phyloP scores from a whole-genome alignment of 2,113 vertebrate species.

The Myxocyprinus asiaticus region DNA sequence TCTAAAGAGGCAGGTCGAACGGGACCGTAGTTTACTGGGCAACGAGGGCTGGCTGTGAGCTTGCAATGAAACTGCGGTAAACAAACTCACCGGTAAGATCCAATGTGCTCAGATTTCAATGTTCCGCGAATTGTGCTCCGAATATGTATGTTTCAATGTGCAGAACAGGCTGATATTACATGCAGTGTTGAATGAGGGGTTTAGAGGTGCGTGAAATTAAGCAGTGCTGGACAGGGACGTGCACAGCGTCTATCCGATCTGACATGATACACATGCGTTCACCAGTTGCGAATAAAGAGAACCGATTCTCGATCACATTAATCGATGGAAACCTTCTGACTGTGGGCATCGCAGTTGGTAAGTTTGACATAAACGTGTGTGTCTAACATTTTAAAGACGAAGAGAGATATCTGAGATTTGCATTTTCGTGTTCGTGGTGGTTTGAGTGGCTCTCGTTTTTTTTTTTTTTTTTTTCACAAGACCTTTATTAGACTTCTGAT shows the following conservation, averaged over 20 bases:
- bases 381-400: neutral
- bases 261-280: slow-evolving; percentile 34
- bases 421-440: slow-evolving; percentile 1
- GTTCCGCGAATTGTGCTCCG: slow-evolving; percentile 34
- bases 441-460: no score
- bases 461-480: neutral
- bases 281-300: slow-evolving; percentile 24
- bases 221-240: slow-evolving; percentile 26
- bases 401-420: slow-evolving; percentile 1
- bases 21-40: slow-evolving; percentile 56
- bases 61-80: slow-evolving; percentile 65
- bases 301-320: neutral
- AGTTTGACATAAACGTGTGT: slow-evolving; percentile 11
- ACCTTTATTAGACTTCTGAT: neutral
- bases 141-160: slow-evolving; percentile 6
- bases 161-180: neutral
- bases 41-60: slow-evolving; percentile 54
- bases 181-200: slow-evolving; percentile 32
- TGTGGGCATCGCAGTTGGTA: neutral
- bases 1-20: slow-evolving; percentile 58
- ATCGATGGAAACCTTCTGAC: slow-evolving; percentile 6
- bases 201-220: slow-evolving; percentile 40
- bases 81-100: slow-evolving; percentile 67
- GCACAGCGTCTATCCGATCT: slow-evolving; percentile 7
- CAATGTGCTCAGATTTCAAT: slow-evolving; percentile 48